phyloP scores from a whole-genome alignment of 2,113 vertebrate species.

The Okapia johnstoni region DNA sequence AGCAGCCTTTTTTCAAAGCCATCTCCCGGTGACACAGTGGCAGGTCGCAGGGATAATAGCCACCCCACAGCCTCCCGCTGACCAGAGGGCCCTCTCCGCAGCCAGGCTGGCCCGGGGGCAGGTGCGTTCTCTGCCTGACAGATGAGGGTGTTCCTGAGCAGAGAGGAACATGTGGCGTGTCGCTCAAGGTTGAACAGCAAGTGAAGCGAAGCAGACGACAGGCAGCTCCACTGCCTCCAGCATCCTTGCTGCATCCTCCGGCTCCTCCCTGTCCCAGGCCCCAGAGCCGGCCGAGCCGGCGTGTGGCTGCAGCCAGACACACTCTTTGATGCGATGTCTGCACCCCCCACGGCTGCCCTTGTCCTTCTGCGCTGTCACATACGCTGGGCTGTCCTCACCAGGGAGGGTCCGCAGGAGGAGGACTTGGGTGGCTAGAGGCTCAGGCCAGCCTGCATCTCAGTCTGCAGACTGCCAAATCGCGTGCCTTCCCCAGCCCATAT shows the following conservation, averaged over 20 bases:
- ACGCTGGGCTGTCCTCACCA: background rate
- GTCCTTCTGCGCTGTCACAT: background rate
- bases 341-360: background rate
- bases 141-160: background rate
- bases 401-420: background rate
- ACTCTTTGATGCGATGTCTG: background rate
- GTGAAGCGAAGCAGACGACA: background rate
- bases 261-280: background rate
- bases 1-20: background rate
- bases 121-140: background rate
- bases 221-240: background rate
- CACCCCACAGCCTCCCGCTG: background rate
- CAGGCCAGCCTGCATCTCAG: background rate
- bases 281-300: background rate
- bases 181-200: slow-evolving; percentile 31
- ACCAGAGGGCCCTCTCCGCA: background rate
- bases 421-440: background rate
- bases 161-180: background rate
- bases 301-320: background rate
- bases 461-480: background rate
- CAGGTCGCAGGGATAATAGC: background rate
- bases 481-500: background rate
- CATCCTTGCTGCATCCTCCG: background rate
- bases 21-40: background rate
- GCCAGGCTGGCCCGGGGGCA: background rate